Evolutionary conservation across 2,888 invertebrate genomes (phyloP).

Genomic region (Oscheius onirici): DNA sequence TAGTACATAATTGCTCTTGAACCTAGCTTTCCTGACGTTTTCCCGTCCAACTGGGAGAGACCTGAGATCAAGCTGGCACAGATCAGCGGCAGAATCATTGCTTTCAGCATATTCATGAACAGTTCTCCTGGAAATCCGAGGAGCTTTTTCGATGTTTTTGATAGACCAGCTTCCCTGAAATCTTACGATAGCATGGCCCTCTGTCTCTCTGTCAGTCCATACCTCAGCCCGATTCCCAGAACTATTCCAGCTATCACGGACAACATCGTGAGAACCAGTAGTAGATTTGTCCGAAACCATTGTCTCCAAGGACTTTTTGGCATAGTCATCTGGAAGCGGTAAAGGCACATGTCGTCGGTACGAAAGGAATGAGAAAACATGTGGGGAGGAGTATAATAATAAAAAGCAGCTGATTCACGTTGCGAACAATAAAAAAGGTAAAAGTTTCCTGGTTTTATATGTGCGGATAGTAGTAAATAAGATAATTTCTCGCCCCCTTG

Average conservation of each 20-base stretch:
- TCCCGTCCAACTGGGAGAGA: constrained; percentile 79
- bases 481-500: no score
- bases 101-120: constrained; percentile 79
- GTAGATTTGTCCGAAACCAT: constrained; percentile 48
- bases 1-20: constrained; percentile 78
- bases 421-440: no score
- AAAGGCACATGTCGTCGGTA: no score
- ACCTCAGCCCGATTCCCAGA: constrained; percentile 42
- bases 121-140: constrained; percentile 80
- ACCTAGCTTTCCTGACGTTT: constrained; percentile 79
- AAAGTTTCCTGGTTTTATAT: no score
- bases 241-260: constrained; percentile 50
- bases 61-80: constrained; percentile 79
- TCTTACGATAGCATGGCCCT: background rate
- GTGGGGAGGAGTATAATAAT: no score
- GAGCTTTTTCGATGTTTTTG: constrained; percentile 67
- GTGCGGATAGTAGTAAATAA: no score
- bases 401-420: no score
- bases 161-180: constrained; percentile 39
- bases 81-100: constrained; percentile 79
- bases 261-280: constrained; percentile 45
- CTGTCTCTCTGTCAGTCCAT: background rate
- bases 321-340: constrained; percentile 13
- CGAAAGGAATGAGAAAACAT: no score
- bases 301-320: background rate